Conservation (phyloP, 2,888 invertebrate genomes). For the Leptarthrus brevirostris region DNA sequence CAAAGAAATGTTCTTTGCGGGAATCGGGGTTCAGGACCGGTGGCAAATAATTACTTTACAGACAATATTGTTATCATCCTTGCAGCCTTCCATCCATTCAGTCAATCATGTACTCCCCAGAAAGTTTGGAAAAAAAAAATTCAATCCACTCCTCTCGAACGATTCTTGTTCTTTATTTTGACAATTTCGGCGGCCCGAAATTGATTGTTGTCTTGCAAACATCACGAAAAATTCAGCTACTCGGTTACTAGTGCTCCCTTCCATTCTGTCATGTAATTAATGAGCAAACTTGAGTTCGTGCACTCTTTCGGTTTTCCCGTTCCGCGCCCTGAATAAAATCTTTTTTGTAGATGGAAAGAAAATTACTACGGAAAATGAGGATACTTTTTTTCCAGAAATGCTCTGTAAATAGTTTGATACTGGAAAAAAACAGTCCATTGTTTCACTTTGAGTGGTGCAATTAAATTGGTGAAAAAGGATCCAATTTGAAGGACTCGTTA, state of each 20-base stretch:
- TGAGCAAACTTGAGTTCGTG: constrained; percentile 8
- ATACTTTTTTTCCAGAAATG: neutral
- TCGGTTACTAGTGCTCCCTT: neutral
- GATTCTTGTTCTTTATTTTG: constrained; percentile 1
- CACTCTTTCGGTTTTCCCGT: neutral
- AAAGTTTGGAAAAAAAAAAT: neutral
- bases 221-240: neutral
- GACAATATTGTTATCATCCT: neutral
- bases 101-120: neutral
- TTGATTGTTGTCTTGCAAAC: neutral
- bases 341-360: neutral
- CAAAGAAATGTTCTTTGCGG: neutral
- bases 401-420: constrained; percentile 36
- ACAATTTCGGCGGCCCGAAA: neutral
- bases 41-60: constrained; percentile 16
- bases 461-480: constrained; percentile 23
- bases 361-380: constrained; percentile 32
- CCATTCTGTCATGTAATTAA: constrained; percentile 8
- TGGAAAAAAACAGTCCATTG: constrained; percentile 6
- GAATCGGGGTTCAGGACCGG: neutral
- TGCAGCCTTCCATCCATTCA: neutral
- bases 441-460: constrained; percentile 30
- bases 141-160: neutral
- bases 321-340: neutral
- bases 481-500: constrained; percentile 23